These are phyloP conservation scores for Apaloderma vittatum DNA, from an alignment of 2,113 vertebrate genomes.

Conservation along the genomic window DNA sequence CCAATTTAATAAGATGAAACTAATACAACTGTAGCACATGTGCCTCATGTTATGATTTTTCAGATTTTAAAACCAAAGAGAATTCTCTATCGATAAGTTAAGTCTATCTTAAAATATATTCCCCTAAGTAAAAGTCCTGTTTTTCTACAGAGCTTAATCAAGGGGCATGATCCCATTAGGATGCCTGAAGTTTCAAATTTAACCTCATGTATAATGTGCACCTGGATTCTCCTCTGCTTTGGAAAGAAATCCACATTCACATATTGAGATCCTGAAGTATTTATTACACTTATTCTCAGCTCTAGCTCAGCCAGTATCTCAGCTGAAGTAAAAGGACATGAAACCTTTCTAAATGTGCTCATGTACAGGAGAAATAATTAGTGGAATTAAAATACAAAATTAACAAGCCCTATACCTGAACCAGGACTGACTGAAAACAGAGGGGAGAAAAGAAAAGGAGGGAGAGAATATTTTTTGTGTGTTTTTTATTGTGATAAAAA, in stretches of 20 bases:
- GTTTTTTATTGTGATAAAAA: background rate
- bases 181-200: background rate
- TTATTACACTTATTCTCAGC: background rate
- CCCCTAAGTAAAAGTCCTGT: background rate
- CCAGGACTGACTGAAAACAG: background rate
- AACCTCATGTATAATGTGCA: background rate
- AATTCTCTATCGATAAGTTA: background rate
- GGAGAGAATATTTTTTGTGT: background rate
- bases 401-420: background rate
- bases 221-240: background rate
- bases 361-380: background rate
- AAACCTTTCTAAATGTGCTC: background rate
- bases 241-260: background rate
- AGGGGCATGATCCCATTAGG: background rate
- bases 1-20: background rate
- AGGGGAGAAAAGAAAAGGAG: fast-evolving
- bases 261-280: background rate
- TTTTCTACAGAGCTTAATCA: background rate
- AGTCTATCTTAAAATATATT: background rate
- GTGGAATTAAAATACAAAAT: background rate
- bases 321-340: background rate
- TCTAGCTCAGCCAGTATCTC: background rate
- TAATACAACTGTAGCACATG: background rate
- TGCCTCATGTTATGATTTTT: background rate
- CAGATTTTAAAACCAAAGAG: background rate